Percentiles rank a stretch among this genome's conserved stretches.
Conservation (phyloP, 2,888 invertebrate genomes). For the Elysia crispata region DNA sequence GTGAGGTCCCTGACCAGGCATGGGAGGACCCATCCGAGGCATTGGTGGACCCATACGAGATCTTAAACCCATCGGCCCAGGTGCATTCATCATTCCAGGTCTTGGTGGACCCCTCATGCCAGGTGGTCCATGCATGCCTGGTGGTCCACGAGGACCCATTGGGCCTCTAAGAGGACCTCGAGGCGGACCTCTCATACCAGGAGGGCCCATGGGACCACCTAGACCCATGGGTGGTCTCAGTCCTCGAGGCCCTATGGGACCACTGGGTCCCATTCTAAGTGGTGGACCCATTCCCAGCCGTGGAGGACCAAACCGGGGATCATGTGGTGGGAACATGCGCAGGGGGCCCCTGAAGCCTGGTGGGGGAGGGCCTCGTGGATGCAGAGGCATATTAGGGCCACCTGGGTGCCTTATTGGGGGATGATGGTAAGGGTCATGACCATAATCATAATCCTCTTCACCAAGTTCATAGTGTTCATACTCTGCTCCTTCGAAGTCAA, state of each 20-base stretch:
- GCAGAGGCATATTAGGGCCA: constrained; percentile 35
- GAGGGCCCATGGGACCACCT: constrained; percentile 60
- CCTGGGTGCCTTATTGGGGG: constrained; percentile 48
- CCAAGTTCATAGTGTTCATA: constrained; percentile 46
- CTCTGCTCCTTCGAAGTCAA: constrained; percentile 48
- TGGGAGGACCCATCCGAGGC: constrained; percentile 53
- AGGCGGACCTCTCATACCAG: constrained; percentile 55
- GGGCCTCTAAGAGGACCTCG: constrained; percentile 58
- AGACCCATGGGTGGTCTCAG: constrained; percentile 51
- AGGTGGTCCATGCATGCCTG: constrained; percentile 56
- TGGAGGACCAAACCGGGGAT: constrained; percentile 49
- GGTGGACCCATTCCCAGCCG: constrained; percentile 51
- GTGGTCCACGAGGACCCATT: constrained; percentile 60
- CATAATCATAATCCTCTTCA: constrained; percentile 41
- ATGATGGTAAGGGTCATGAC: constrained; percentile 48
- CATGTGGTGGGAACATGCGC: constrained; percentile 52
- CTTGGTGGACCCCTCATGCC: constrained; percentile 55
- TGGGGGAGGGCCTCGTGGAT: constrained; percentile 50
- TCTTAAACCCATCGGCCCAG: constrained; percentile 58
- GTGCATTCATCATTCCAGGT: constrained; percentile 51
- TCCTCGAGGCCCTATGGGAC: constrained; percentile 50
- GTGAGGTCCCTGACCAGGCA: constrained; percentile 46
- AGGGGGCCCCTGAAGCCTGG: constrained; percentile 49
- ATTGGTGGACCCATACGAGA: constrained; percentile 48
- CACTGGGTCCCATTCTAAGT: constrained; percentile 46